Evolutionary conservation across 30 jellyfish, hydroid and myxozoan species (phyloP).

Genomic region (Aurelia aurita complex sp. Pacific): DNA sequence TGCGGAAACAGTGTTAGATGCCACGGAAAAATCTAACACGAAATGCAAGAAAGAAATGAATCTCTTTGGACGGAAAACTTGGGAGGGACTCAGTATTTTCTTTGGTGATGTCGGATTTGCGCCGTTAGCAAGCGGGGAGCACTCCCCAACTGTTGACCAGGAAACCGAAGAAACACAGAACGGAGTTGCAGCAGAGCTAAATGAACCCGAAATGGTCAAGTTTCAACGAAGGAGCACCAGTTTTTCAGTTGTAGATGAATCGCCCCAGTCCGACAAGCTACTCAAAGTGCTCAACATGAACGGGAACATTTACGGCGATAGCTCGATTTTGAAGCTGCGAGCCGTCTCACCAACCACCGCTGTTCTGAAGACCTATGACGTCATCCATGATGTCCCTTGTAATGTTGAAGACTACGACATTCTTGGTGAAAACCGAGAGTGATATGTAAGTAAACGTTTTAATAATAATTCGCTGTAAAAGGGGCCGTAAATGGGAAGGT

Average conservation of each 20-base stretch:
- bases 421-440: slow-evolving; percentile 36
- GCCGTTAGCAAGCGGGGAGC: too few relatives aligned
- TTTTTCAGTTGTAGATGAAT: neutral
- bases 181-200: too few relatives aligned
- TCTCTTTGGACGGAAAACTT: too few relatives aligned
- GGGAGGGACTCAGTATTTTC: too few relatives aligned
- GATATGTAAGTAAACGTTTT: neutral
- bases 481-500: neutral
- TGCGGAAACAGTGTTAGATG: neutral
- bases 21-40: neutral
- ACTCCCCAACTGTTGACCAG: too few relatives aligned
- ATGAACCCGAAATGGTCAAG: too few relatives aligned
- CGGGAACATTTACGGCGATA: neutral
- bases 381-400: slow-evolving; percentile 40
- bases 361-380: slow-evolving; percentile 61
- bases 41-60: too few relatives aligned
- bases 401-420: slow-evolving; percentile 48
- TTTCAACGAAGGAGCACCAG: neutral
- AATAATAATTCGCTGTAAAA: too few relatives aligned
- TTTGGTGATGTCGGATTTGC: too few relatives aligned
- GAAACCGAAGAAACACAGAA: too few relatives aligned
- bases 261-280: neutral
- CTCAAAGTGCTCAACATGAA: neutral
- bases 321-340: neutral
- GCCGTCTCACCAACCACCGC: slow-evolving; percentile 52